Percentiles rank a stretch among this genome's conserved stretches.
Conservation (phyloP, 2,113 vertebrate species). For the Grantiella picta region DNA sequence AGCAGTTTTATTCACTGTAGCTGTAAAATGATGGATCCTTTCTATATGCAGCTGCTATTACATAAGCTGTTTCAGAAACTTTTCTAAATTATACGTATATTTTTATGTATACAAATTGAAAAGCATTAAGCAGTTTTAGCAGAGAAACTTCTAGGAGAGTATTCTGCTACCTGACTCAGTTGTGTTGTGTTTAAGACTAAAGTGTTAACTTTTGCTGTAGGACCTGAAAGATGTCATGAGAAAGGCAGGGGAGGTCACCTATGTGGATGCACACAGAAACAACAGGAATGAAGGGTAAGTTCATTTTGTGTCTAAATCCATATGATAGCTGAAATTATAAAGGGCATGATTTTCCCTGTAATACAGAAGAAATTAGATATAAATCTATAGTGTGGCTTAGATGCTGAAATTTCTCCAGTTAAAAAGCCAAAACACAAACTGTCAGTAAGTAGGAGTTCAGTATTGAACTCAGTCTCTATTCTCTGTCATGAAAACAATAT, state of each 20-base stretch:
- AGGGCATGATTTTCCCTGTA: not conserved
- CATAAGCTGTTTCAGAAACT: not conserved
- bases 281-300: constrained; percentile 90
- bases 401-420: not conserved
- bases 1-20: not conserved
- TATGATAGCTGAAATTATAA: not conserved
- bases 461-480: not conserved
- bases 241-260: constrained; percentile 91
- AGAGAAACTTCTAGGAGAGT: not conserved
- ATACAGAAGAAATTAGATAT: not conserved
- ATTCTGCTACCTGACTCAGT: not conserved
- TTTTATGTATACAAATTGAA: not conserved
- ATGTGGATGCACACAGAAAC: constrained; percentile 91
- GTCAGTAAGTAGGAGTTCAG: not conserved
- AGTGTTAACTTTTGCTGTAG: constrained; percentile 70
- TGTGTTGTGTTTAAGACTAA: constrained; percentile 21
- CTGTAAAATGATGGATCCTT: not conserved
- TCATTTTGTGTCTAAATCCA: not conserved
- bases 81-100: not conserved
- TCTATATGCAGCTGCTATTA: not conserved
- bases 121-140: not conserved
- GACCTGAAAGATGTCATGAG: constrained; percentile 95
- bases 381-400: not conserved
- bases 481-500: not conserved
- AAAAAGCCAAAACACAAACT: not conserved